Conservation (phyloP, 1,140 invertebrate genomes). For the Sinonovacula constricta region DNA sequence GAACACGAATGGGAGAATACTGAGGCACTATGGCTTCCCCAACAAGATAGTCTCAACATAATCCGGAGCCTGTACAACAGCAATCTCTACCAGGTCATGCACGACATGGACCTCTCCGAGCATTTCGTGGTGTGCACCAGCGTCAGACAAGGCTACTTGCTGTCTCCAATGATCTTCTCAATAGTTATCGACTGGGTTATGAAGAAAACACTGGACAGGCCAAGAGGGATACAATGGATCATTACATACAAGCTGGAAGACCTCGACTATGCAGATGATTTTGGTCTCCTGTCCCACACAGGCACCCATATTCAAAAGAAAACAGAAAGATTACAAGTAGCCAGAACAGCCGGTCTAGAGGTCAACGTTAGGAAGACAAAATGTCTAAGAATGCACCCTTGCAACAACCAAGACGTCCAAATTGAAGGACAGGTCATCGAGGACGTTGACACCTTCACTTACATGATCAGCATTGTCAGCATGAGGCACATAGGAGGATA, state of each 20-base stretch:
- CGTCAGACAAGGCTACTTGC: slow-evolving; percentile 51
- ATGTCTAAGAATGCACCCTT: no score
- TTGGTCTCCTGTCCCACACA: slow-evolving; percentile 34
- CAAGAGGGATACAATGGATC: slow-evolving; percentile 36
- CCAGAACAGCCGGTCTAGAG: no score
- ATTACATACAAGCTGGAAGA: slow-evolving; percentile 42
- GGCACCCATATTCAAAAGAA: not conserved
- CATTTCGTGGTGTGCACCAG: no score
- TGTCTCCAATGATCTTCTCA: slow-evolving; percentile 47
- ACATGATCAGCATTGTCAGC: no score
- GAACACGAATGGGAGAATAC: slow-evolving; percentile 32
- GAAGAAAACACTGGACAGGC: slow-evolving; percentile 16
- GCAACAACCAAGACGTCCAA: no score
- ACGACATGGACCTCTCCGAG: no score
- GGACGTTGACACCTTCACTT: no score
- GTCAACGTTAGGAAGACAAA: not conserved
- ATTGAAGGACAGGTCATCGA: no score
- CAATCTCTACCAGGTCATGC: slow-evolving; percentile 36
- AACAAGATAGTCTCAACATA: slow-evolving; percentile 52
- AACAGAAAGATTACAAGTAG: not conserved
- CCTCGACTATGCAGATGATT: slow-evolving; percentile 40
- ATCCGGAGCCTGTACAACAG: slow-evolving; percentile 36
- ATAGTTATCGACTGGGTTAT: slow-evolving; percentile 52
- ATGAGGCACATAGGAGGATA: no score
- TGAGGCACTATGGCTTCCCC: no score